A percentile compares a stretch with the other conserved stretches of the same genome.
Evolutionary conservation across 92 coral and sea anemone genomes (phyloP).

Genomic region (Porites lobata): DNA sequence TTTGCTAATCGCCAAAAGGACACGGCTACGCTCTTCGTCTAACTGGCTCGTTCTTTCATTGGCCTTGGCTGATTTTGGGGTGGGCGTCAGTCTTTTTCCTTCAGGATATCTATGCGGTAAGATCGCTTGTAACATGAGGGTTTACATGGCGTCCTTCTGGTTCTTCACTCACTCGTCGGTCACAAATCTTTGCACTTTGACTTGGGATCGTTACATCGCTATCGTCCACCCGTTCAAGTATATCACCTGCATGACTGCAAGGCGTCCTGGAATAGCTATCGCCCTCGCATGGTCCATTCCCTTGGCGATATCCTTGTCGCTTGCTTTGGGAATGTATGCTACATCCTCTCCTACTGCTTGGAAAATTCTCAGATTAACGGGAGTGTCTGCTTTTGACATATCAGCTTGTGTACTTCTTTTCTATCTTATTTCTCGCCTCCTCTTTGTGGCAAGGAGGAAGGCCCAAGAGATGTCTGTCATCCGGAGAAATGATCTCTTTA

Average conservation of each 20-base stretch:
- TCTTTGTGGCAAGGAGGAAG: neutral
- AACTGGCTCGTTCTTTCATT: constrained; percentile 25
- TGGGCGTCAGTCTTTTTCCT: constrained; percentile 17
- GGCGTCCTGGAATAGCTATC: constrained; percentile 4
- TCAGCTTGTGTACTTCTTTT: constrained; percentile 16
- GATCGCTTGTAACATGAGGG: neutral
- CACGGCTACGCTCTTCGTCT: constrained; percentile 12
- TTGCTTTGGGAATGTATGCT: constrained; percentile 6
- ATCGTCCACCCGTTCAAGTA: constrained; percentile 34
- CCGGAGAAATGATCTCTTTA: neutral
- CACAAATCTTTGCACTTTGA: constrained; percentile 31
- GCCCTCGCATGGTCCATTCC: constrained; percentile 5
- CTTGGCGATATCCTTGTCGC: neutral
- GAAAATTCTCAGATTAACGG: neutral
- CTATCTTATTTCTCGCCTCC: neutral
- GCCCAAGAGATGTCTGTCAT: neutral
- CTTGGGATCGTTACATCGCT: constrained; percentile 37
- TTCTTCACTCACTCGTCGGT: constrained; percentile 23
- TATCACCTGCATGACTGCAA: neutral
- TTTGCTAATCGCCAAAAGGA: neutral
- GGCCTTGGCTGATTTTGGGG: constrained; percentile 13
- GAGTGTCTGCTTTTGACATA: constrained; percentile 7
- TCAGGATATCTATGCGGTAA: neutral
- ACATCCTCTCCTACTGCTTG: neutral
- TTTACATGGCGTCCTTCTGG: constrained; percentile 23